Base-by-base conservation (phyloP, 2,797 vertebrate species). In the Silurus lanzhouensis region DNA sequence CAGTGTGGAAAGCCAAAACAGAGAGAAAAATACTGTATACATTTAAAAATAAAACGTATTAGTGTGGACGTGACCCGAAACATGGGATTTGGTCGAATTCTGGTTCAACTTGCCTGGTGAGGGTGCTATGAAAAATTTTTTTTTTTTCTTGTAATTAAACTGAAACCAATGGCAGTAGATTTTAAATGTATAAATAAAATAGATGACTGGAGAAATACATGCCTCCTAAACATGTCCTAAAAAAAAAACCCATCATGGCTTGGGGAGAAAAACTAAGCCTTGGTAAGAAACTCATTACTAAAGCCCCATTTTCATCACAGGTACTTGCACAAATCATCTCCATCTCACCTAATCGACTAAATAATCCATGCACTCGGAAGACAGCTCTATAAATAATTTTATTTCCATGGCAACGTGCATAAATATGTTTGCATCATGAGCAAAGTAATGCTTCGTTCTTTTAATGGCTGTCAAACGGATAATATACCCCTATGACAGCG, bases 251-350 rank as follows among this genome's bases (percentile, higher is more conserved):
- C 1, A 77, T 77, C 27, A 44, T 60, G 15, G 5, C 27, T 60
- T 60, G 17, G 19, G 27, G 10, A 38, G 19, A 38, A 72, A 22
- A 27, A 27, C n/a, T 19, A 57, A 25, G 3, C 27, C 52, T 55
- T 7, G 17, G 1, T 25, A 19, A 78, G 57, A 44, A 20, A 76
- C 8, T 38, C 55, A 58, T 76, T 58, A 19, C 74, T 31, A 25
- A 58, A 78, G 6, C 27, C 19, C 57, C 27, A 60, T 17, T 61
- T 78, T 19, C 31, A 78, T 78, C 58, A 44, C 57, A 46, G 20
- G 58, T 78, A 63, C 76, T 52, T 74, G 5, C 46, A 74, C 46
- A 74, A 74, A 74, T 74, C 46, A 74, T n/a, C 71, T 77, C 74
- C 74, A 77, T 20, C 55, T 77, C 58, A 63, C 12, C 31, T 79